phyloP scores from a whole-genome alignment of 2,113 vertebrate genomes.

The Calypte anna region DNA sequence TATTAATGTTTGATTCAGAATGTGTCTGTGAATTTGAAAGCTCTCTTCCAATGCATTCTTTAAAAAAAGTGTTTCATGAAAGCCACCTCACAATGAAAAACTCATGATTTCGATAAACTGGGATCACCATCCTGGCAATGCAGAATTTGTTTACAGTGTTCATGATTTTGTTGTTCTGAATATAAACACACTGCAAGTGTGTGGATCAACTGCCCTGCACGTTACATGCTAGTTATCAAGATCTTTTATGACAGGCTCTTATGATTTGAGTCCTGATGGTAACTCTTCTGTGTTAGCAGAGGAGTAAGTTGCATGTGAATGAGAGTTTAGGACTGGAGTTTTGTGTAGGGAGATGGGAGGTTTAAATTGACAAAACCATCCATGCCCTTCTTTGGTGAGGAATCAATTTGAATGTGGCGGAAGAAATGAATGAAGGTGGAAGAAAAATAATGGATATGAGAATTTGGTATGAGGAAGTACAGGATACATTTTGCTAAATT shows the following conservation, averaged over 20 bases:
- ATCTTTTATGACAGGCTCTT: neutral
- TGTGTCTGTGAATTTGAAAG: neutral
- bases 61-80: neutral
- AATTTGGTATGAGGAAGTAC: neutral
- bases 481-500: neutral
- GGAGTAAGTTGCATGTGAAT: neutral
- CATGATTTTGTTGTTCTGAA: neutral
- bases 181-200: neutral
- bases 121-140: neutral
- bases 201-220: neutral
- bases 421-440: neutral
- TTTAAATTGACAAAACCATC: neutral
- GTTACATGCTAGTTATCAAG: neutral
- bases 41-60: neutral
- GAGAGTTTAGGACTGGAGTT: neutral
- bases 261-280: neutral
- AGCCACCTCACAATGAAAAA: neutral
- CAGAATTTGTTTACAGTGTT: neutral
- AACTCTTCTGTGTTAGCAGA: neutral
- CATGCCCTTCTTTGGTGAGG: neutral
- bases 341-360: accelerated
- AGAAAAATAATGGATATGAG: neutral
- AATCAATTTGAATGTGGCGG: neutral
- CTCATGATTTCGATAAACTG: neutral
- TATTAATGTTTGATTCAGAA: neutral